phyloP scores from a whole-genome alignment of 2,888 invertebrate species.

The Drosophila imparisetae region DNA sequence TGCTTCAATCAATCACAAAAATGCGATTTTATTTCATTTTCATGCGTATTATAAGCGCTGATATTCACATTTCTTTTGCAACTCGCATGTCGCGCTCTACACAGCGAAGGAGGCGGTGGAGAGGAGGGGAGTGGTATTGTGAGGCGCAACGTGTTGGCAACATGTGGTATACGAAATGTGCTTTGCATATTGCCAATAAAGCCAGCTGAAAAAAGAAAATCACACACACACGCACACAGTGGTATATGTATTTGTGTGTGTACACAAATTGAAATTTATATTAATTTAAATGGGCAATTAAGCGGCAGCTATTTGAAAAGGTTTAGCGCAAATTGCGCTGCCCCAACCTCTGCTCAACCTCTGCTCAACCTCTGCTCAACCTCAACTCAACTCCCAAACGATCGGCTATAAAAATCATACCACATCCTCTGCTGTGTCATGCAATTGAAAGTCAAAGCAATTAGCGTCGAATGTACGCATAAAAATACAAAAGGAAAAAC shows the following conservation, averaged over 20 bases:
- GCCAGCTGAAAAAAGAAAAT: conserved; percentile 28
- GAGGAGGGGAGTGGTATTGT: conserved; percentile 8
- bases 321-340: conserved; percentile 56
- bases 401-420: conserved; percentile 45
- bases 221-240: conserved; percentile 5
- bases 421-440: conserved; percentile 59
- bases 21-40: conserved; percentile 81
- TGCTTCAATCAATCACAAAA: conserved; percentile 82
- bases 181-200: conserved; percentile 67
- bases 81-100: conserved; percentile 53
- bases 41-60: conserved; percentile 78
- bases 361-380: conserved; percentile 13
- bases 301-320: conserved; percentile 69
- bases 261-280: conserved; percentile 76
- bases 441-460: conserved; percentile 61
- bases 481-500: neutral
- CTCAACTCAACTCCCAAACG: conserved; percentile 19
- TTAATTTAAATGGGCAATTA: conserved; percentile 78
- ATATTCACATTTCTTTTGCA: conserved; percentile 75
- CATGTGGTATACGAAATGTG: conserved; percentile 73
- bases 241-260: conserved; percentile 20
- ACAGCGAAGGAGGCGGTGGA: neutral
- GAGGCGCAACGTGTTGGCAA: conserved; percentile 43
- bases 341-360: conserved; percentile 4
- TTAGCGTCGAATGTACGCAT: conserved; percentile 24